Conservation (phyloP, 2,113 vertebrate species). For the Dasyurus viverrinus region DNA sequence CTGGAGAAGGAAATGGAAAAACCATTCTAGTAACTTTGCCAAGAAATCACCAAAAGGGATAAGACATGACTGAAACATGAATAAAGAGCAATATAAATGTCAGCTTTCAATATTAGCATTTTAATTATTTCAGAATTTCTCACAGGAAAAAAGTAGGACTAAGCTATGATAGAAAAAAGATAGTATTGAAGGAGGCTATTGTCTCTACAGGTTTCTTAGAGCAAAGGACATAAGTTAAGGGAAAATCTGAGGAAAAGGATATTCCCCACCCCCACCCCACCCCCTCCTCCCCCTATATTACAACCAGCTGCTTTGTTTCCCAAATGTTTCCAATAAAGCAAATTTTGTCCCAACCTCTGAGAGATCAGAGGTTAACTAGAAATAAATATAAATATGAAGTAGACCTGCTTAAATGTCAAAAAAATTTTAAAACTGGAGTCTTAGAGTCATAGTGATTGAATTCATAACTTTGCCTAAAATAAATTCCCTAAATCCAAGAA, state of each 20-base stretch:
- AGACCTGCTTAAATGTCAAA: background rate
- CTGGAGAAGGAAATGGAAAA: background rate
- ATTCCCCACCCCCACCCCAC: too few species aligned
- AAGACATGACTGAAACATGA: background rate
- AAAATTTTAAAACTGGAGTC: background rate
- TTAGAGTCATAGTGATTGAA: background rate
- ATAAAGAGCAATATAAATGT: background rate
- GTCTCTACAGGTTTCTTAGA: background rate
- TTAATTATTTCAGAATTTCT: background rate
- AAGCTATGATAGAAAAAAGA: background rate
- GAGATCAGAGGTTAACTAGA: background rate
- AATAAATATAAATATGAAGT: background rate
- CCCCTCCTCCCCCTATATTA: too few species aligned
- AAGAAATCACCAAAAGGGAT: background rate
- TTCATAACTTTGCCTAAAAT: background rate
- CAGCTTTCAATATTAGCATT: background rate
- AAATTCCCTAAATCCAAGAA: background rate
- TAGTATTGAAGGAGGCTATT: background rate
- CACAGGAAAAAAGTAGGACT: background rate
- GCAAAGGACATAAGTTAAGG: background rate
- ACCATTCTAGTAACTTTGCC: background rate
- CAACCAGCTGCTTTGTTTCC: background rate
- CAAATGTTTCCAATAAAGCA: background rate
- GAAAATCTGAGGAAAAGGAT: background rate
- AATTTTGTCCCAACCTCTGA: background rate